These are phyloP conservation scores for Xyrichtys novacula DNA, from an alignment of 2,797 vertebrate genomes.

Conservation along the genomic window DNA sequence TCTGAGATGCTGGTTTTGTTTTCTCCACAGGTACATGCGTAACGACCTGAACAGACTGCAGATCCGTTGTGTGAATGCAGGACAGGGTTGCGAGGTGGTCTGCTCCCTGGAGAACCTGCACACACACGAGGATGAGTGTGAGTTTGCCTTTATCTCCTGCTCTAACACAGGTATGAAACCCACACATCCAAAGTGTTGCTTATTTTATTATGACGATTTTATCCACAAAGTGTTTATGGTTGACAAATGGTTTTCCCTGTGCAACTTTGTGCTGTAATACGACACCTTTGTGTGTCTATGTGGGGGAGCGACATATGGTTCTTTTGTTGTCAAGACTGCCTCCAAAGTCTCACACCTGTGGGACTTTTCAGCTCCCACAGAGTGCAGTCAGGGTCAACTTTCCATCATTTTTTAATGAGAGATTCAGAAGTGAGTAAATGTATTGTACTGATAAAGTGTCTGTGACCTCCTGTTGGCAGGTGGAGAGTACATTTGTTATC, in stretches of 20 bases:
- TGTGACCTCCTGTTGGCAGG: constrained; percentile 78
- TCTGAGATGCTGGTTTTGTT: constrained; percentile 3
- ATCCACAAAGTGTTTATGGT: not conserved
- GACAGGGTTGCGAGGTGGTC: constrained; percentile 88
- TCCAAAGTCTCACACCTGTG: constrained; percentile 39
- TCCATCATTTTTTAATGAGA: constrained; percentile 62
- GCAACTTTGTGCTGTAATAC: constrained; percentile 34
- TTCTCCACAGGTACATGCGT: constrained; percentile 89
- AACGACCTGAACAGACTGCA: constrained; percentile 92
- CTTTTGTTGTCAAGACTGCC: constrained; percentile 69
- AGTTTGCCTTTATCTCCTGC: constrained; percentile 87
- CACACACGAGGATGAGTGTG: constrained; percentile 89
- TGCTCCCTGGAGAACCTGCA: constrained; percentile 90
- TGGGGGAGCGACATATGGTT: constrained; percentile 63
- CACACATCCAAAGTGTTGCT: not conserved
- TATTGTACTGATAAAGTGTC: constrained; percentile 48
- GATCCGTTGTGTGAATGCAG: constrained; percentile 89
- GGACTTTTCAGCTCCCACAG: constrained; percentile 23
- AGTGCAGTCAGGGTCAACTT: constrained; percentile 42
- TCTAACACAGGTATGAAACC: constrained; percentile 85
- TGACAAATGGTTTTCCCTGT: constrained; percentile 8
- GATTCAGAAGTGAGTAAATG: constrained; percentile 18
- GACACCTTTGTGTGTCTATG: constrained; percentile 52
- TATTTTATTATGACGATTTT: not conserved
- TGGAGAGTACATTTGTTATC: constrained; percentile 82